Conservation (phyloP, 2,113 vertebrate genomes). For the Oreotrochilus melanogaster region DNA sequence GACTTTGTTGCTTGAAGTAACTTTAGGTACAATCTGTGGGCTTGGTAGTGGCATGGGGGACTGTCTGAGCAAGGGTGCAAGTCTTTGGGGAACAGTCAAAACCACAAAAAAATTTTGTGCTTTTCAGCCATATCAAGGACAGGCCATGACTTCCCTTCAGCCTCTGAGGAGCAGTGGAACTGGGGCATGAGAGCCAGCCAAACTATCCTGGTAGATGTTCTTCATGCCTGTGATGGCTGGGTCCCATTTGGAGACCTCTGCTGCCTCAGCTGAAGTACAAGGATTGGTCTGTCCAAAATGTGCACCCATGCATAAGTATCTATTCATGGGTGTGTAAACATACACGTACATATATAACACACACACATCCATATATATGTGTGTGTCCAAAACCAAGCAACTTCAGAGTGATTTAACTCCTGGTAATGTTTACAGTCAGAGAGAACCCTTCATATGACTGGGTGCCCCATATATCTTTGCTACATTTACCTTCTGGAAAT, state of each 20-base stretch:
- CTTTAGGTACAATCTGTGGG: neutral
- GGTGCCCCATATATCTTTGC: neutral
- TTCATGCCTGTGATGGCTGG: neutral
- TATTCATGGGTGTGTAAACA: neutral
- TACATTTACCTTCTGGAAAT: conserved; percentile 48
- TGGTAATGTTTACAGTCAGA: conserved; percentile 37
- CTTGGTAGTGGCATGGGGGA: neutral
- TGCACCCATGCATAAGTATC: neutral
- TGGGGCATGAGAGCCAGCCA: neutral
- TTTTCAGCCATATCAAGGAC: neutral
- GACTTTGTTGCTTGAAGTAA: neutral
- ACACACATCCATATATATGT: no score
- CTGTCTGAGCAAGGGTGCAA: neutral
- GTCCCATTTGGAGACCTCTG: neutral
- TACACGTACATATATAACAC: rapidly evolving
- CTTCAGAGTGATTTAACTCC: neutral
- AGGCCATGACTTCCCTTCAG: neutral
- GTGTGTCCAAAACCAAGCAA: neutral
- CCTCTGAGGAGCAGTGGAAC: neutral
- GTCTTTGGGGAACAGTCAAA: neutral
- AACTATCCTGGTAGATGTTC: neutral
- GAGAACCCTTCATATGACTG: neutral
- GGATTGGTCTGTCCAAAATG: neutral
- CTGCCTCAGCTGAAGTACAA: neutral
- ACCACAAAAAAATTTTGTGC: neutral